These are phyloP conservation scores for Falco naumanni DNA, from an alignment of 2,797 vertebrate species.

Conservation along the genomic window DNA sequence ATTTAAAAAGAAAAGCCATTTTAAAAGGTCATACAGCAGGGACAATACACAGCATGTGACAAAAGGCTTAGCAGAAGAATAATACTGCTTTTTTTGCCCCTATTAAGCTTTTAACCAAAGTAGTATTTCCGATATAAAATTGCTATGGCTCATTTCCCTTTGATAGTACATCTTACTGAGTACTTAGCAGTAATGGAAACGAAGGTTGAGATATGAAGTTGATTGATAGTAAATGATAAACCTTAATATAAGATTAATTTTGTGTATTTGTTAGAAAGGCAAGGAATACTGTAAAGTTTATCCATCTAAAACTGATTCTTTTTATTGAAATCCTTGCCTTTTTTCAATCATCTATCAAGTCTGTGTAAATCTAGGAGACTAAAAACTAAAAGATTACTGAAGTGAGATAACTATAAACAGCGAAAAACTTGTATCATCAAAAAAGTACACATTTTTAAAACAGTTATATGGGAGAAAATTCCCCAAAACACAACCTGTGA, in stretches of 20 bases:
- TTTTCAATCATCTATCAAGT: not conserved
- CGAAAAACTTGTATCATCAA: not conserved
- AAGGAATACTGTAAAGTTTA: not conserved
- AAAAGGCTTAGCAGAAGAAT: not conserved
- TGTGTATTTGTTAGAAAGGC: not conserved
- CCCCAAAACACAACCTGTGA: not conserved
- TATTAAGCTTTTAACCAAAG: not conserved
- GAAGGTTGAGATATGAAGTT: not conserved
- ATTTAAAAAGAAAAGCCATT: not conserved
- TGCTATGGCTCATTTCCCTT: not conserved
- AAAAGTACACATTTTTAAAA: not conserved
- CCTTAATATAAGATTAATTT: not conserved
- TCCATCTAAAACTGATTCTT: not conserved
- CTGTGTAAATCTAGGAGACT: not conserved
- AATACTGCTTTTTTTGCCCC: not conserved
- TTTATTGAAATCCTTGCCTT: not conserved
- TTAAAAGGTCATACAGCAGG: constrained; percentile 1
- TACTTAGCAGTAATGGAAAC: not conserved
- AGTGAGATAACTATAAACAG: not conserved
- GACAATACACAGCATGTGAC: not conserved
- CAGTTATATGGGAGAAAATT: not conserved
- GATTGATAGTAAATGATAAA: not conserved
- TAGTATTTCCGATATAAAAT: not conserved
- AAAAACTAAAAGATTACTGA: not conserved
- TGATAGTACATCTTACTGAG: not conserved